Conservation (phyloP, 2,797 vertebrate species). For the Okamejei kenojei region DNA sequence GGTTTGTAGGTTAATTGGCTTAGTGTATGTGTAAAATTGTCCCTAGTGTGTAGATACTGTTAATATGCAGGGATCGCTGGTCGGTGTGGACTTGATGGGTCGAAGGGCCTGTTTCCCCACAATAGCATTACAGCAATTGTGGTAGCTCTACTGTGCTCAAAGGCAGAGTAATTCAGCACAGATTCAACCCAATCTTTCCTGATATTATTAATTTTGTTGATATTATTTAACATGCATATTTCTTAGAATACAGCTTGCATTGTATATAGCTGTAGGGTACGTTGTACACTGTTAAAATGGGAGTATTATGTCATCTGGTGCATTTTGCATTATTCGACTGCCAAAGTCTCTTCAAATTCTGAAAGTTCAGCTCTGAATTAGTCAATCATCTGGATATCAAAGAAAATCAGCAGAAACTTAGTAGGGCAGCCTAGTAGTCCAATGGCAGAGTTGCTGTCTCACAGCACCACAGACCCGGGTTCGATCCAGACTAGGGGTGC, state of each 20-base stretch:
- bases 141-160: not conserved
- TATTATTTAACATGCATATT: not conserved
- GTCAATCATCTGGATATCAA: not conserved
- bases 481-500: too few species aligned
- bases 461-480: too few species aligned
- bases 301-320: not conserved
- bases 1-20: too few species aligned
- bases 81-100: too few species aligned
- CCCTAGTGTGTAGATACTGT: too few species aligned
- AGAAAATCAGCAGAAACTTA: not conserved
- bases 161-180: not conserved
- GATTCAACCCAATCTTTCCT: not conserved
- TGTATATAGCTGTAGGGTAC: not conserved
- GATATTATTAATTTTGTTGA: not conserved
- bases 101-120: too few species aligned
- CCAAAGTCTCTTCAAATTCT: not conserved
- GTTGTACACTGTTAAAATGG: not conserved
- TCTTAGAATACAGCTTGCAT: not conserved
- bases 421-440: too few species aligned
- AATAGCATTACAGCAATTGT: not conserved
- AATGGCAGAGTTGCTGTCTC: too few species aligned
- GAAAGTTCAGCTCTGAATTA: not conserved
- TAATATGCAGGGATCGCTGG: too few species aligned
- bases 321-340: not conserved
- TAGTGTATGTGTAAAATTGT: too few species aligned